phyloP scores from a whole-genome alignment of 2,888 invertebrate genomes.

The Brachyptera putata region DNA sequence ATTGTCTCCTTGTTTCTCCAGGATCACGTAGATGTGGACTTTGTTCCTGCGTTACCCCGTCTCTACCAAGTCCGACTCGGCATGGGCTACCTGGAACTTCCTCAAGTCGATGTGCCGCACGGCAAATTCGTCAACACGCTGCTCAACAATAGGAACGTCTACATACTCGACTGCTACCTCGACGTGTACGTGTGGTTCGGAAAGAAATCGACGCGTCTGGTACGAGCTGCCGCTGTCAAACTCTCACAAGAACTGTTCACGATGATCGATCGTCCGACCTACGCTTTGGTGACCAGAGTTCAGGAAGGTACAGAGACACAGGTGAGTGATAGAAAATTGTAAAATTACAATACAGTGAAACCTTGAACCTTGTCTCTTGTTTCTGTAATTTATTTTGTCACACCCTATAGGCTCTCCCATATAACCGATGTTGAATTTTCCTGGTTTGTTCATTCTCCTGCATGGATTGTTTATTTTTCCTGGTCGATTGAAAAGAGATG shows the following conservation, averaged over 20 bases:
- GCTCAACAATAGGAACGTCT: slow-evolving; percentile 88
- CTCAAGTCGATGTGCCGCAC: slow-evolving; percentile 80
- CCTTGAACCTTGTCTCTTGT: no score
- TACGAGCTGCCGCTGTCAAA: slow-evolving; percentile 93
- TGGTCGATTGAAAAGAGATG: no score
- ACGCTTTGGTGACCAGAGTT: slow-evolving; percentile 82
- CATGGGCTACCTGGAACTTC: slow-evolving; percentile 97
- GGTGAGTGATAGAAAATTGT: slow-evolving; percentile 44
- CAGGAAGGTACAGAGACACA: slow-evolving; percentile 89
- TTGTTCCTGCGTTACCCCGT: slow-evolving; percentile 63
- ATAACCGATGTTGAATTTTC: no score
- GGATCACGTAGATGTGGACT: slow-evolving; percentile 70
- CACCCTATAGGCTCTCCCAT: no score
- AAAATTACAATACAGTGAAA: not conserved
- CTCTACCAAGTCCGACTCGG: slow-evolving; percentile 94
- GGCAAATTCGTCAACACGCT: slow-evolving; percentile 70
- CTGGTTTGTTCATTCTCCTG: no score
- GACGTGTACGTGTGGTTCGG: slow-evolving; percentile 99
- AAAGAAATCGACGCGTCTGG: slow-evolving; percentile 91
- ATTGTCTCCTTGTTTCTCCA: slow-evolving; percentile 39
- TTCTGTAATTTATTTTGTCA: no score
- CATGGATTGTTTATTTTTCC: no score
- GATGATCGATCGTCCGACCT: slow-evolving; percentile 86
- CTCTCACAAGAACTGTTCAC: slow-evolving; percentile 93
- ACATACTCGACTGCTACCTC: slow-evolving; percentile 89